Evolutionary conservation across 2,888 invertebrate genomes (phyloP).

Genomic region (Tenthredo distinguenda): DNA sequence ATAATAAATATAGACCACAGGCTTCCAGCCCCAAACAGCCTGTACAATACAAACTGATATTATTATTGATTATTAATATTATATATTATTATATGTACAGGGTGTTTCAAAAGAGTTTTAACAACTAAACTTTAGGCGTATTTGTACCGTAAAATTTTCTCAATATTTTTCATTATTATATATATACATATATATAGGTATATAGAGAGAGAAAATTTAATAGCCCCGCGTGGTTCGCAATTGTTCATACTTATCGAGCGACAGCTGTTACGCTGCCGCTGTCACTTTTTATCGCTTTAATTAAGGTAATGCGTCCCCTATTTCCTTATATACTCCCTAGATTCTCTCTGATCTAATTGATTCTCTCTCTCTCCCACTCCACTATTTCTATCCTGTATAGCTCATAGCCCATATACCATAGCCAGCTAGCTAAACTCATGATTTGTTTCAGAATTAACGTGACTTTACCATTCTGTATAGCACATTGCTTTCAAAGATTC

Average conservation of each 20-base stretch:
- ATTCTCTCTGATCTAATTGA: constrained; percentile 49
- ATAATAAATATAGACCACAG: constrained; percentile 68
- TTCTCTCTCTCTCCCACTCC: neutral
- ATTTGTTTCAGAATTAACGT: constrained; percentile 47
- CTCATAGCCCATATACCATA: neutral
- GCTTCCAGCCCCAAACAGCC: constrained; percentile 69
- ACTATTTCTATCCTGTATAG: neutral
- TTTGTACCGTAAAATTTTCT: constrained; percentile 41
- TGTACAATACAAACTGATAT: constrained; percentile 77
- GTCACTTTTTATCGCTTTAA: constrained; percentile 51
- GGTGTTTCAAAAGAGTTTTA: constrained; percentile 76
- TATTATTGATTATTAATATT: constrained; percentile 75
- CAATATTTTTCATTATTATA: neutral
- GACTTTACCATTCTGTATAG: neutral
- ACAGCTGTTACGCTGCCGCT: constrained; percentile 34
- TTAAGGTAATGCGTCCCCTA: constrained; percentile 48
- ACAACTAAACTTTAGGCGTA: constrained; percentile 58
- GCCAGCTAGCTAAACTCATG: constrained; percentile 4
- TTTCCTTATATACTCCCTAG: neutral
- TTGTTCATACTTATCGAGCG: constrained; percentile 29
- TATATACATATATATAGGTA: neutral
- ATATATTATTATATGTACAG: constrained; percentile 70
- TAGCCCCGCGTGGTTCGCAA: constrained; percentile 13
- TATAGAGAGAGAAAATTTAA: neutral
- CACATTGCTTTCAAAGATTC: neutral